These are phyloP conservation scores for Pholis gunnellus DNA, from an alignment of 2,113 vertebrate genomes.

Conservation along the genomic window DNA sequence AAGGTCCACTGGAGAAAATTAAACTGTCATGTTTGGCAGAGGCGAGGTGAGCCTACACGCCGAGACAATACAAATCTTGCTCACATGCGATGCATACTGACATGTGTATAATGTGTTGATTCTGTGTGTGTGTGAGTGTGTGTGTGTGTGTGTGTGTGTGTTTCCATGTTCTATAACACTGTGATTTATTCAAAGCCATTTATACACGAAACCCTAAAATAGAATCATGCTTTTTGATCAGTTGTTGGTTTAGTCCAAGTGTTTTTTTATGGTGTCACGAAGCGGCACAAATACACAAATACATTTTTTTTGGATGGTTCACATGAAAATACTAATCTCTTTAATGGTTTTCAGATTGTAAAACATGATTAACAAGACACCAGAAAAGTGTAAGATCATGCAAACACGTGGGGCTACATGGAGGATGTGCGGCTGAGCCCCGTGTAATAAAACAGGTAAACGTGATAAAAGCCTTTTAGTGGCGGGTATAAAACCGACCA, in stretches of 20 bases:
- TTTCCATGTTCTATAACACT: neutral
- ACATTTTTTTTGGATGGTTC: neutral
- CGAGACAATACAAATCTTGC: constrained; percentile 2
- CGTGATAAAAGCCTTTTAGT: neutral
- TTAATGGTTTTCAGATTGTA: neutral
- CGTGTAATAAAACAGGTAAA: neutral
- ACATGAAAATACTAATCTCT: neutral
- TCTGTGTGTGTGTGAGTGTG: neutral
- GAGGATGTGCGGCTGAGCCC: neutral
- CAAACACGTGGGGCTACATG: neutral
- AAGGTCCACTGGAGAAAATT: constrained; percentile 58
- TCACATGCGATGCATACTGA: neutral
- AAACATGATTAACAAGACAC: neutral
- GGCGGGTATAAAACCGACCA: neutral
- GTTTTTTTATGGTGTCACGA: neutral
- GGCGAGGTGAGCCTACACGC: neutral
- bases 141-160: neutral
- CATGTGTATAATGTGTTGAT: neutral
- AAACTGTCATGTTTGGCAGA: constrained; percentile 52
- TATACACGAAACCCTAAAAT: neutral
- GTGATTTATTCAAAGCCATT: constrained; percentile 5
- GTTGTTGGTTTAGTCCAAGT: neutral
- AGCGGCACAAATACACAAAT: neutral
- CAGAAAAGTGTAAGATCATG: neutral
- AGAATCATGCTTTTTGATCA: neutral